These are phyloP conservation scores for Muschampia plurimacula DNA, from an alignment of 2,888 invertebrate genomes.

Conservation along the genomic window DNA sequence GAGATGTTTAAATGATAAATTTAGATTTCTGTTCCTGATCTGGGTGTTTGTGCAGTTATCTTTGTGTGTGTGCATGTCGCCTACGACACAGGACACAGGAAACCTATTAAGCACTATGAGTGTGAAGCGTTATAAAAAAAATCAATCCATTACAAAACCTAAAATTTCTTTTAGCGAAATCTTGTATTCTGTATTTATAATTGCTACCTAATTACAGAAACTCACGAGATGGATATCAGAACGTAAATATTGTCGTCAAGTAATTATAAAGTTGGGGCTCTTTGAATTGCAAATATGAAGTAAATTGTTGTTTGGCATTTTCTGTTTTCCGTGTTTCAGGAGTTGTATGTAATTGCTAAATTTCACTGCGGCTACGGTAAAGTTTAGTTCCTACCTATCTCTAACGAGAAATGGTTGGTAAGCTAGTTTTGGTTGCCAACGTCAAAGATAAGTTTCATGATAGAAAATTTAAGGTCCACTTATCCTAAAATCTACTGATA, in stretches of 20 bases:
- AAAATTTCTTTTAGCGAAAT: too few relatives aligned
- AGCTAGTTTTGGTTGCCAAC: constrained; percentile 3
- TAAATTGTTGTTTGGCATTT: constrained; percentile 29
- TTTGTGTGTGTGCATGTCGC: too few relatives aligned
- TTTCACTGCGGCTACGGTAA: constrained; percentile 60
- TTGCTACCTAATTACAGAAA: constrained; percentile 7
- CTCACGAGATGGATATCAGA: neutral
- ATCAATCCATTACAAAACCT: too few relatives aligned
- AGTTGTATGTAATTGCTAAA: constrained; percentile 64
- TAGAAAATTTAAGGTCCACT: neutral
- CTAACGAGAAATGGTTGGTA: constrained; percentile 1
- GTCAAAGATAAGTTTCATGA: neutral
- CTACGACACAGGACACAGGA: too few relatives aligned
- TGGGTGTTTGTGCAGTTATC: too few relatives aligned
- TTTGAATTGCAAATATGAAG: constrained; percentile 32
- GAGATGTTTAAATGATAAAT: too few relatives aligned
- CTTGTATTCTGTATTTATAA: constrained; percentile 6
- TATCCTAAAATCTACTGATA: neutral
- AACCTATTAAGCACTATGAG: too few relatives aligned
- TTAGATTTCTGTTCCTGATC: too few relatives aligned
- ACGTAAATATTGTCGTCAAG: constrained; percentile 25
- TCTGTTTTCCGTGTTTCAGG: constrained; percentile 20
- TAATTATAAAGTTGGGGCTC: constrained; percentile 27
- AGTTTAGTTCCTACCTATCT: constrained; percentile 8
- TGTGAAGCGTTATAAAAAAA: too few relatives aligned